Evolutionary conservation across 2,113 vertebrate genomes (phyloP), one percentile per base, ranked within the genome.

Genomic region (Gallinago media): DNA sequence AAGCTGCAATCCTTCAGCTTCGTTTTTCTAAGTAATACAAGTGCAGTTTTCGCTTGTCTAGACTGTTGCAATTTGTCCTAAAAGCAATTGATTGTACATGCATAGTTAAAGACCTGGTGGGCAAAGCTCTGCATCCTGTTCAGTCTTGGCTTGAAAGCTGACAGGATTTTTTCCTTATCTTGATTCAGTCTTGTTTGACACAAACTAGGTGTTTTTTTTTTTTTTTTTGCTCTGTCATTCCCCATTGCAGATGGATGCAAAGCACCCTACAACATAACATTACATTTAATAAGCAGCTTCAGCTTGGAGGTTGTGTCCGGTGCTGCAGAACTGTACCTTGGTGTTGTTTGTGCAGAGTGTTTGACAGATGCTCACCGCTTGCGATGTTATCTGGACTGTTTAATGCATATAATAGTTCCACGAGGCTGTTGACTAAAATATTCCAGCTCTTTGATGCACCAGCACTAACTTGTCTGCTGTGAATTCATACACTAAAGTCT

Each of bases 371-470:
- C 66, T 96, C 50, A 49, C 72, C 0, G 0, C 76, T 38, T 29
- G 25, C 0, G 93, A 96, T 92, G 85, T 91, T 95, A 91, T 94
- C 95, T 88, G 85, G 15, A 3, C 68, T 68, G 21, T 59, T 92
- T 73, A 80, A 68, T 77, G 21, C 85, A 59, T 81, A 26, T 85
- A 95, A 66, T 95, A 91, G 85, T 93, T 94, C 71, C 72, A 67
- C 1, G 1, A 67, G 73, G 65, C 56, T 95, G 91, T 96, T 96
- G 95, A 95, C 95, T 96, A 89, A 96, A 95, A 89, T 96, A 85
- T 78, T 91, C 27, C 47, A 50, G 29, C 58, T 81, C 92, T 97
- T 96, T 97, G 96, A 97, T 97, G 96, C 79, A 75, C 96, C 78
- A 96, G 96, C 84, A 62, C 75, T 84, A 63, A 96, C 96, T 97